Percentiles rank a stretch among this genome's conserved stretches.
phyloP scores from a whole-genome alignment of 2,113 vertebrate species.

The Leptobrachium ailaonicum region DNA sequence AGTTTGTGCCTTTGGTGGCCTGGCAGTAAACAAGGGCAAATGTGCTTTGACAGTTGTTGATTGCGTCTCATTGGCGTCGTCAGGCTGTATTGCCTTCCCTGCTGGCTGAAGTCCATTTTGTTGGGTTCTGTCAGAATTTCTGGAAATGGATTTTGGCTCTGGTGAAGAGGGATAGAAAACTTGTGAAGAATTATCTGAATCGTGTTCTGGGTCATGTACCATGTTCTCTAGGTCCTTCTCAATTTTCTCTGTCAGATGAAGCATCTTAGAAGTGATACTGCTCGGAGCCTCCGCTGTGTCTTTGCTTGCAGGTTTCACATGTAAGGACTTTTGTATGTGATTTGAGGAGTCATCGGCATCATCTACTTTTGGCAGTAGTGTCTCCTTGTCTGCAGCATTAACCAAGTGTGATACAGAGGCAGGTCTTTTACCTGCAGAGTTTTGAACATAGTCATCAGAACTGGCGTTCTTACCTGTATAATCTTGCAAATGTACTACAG shows the following conservation, averaged over 20 bases:
- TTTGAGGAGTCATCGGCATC: neutral
- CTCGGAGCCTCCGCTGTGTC: neutral
- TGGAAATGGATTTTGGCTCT: neutral
- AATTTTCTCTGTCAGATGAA: slow-evolving; percentile 10
- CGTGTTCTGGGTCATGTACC: neutral
- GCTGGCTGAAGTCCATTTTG: neutral
- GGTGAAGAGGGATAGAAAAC: neutral
- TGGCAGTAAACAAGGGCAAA: neutral
- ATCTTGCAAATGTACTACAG: neutral
- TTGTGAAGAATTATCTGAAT: neutral
- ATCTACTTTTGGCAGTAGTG: too few relatives aligned
- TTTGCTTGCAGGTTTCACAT: neutral
- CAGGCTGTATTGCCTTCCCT: neutral
- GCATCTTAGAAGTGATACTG: slow-evolving; percentile 17
- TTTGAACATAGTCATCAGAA: neutral
- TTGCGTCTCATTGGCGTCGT: neutral
- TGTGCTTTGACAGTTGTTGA: neutral
- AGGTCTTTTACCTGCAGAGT: neutral
- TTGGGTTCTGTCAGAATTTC: neutral
- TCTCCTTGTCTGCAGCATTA: neutral
- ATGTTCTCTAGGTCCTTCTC: slow-evolving; percentile 38
- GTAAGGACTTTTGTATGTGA: neutral
- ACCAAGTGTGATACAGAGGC: neutral
- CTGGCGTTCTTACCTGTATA: neutral
- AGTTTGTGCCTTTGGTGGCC: neutral